Percentiles rank a stretch among this genome's conserved stretches.
These are phyloP conservation scores for Eristalis intricaria DNA, from an alignment of 2,888 invertebrate genomes.

Conservation along the genomic window DNA sequence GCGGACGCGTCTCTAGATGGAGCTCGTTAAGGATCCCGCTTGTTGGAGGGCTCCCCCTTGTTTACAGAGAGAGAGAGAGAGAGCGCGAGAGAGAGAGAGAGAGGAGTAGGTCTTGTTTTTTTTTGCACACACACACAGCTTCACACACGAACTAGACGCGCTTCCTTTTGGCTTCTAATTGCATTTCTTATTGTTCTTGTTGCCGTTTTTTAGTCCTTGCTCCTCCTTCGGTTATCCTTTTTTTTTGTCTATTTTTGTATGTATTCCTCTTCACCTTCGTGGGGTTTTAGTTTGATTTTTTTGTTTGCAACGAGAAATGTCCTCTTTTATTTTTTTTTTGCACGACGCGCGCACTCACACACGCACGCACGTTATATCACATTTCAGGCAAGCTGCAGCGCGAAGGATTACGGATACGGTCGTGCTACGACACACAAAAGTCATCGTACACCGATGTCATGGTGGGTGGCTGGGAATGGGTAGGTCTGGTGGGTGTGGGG, in stretches of 20 bases:
- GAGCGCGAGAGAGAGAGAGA: too few relatives aligned
- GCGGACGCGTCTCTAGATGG: slow-evolving; percentile 13
- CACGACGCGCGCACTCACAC: slow-evolving; percentile 37
- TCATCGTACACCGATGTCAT: slow-evolving; percentile 26
- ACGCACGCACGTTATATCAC: slow-evolving; percentile 63
- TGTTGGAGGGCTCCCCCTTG: too few relatives aligned
- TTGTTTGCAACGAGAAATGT: background rate
- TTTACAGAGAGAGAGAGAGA: too few relatives aligned
- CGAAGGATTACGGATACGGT: slow-evolving; percentile 33
- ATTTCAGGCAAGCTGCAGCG: slow-evolving; percentile 55
- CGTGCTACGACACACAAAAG: slow-evolving; percentile 34
- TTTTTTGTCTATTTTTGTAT: slow-evolving; percentile 14
- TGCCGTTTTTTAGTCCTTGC: background rate
- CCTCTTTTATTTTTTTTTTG: slow-evolving; percentile 1
- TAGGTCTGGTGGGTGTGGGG: background rate
- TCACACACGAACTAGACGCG: background rate
- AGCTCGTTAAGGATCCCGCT: background rate
- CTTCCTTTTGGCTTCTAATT: slow-evolving; percentile 38
- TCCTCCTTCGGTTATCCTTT: background rate
- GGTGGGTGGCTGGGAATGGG: slow-evolving; percentile 7
- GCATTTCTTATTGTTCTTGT: slow-evolving; percentile 16
- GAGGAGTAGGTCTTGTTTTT: background rate
- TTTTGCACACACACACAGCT: background rate
- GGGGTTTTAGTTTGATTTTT: background rate
- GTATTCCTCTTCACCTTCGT: slow-evolving; percentile 5